These are phyloP conservation scores for Mellivora capensis DNA, from an alignment of 2,113 vertebrate species.

Conservation along the genomic window DNA sequence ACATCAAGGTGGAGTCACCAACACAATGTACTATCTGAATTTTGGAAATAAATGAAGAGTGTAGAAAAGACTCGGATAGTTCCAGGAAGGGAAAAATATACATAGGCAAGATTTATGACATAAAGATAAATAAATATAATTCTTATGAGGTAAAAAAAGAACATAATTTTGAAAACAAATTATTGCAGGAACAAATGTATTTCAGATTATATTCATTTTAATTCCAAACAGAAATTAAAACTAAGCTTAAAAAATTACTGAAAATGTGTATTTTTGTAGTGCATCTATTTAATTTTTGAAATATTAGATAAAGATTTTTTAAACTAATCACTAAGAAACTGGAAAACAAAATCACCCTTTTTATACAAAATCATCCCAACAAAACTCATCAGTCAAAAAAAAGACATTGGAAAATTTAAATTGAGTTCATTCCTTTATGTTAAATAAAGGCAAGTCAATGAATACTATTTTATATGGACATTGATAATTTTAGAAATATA, in stretches of 20 bases:
- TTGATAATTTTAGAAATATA: neutral
- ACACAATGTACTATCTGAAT: neutral
- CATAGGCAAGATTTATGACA: neutral
- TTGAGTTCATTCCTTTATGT: neutral
- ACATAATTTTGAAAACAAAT: conserved; percentile 5
- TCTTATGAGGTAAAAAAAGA: neutral
- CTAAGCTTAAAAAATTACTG: neutral
- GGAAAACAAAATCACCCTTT: neutral
- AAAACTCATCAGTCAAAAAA: neutral
- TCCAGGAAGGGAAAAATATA: neutral
- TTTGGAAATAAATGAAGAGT: neutral
- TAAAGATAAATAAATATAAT: neutral
- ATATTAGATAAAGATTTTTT: neutral
- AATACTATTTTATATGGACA: neutral
- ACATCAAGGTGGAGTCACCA: neutral
- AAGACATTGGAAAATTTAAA: neutral
- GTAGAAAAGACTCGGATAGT: neutral
- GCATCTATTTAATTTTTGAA: neutral
- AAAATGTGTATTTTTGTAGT: neutral
- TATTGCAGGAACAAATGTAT: neutral
- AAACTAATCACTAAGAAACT: neutral
- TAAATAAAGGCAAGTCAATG: neutral
- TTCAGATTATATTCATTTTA: neutral
- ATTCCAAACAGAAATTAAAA: neutral
- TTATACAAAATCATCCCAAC: neutral